Conservation (phyloP, 2,113 vertebrate species). For the Centropus unirufus region DNA sequence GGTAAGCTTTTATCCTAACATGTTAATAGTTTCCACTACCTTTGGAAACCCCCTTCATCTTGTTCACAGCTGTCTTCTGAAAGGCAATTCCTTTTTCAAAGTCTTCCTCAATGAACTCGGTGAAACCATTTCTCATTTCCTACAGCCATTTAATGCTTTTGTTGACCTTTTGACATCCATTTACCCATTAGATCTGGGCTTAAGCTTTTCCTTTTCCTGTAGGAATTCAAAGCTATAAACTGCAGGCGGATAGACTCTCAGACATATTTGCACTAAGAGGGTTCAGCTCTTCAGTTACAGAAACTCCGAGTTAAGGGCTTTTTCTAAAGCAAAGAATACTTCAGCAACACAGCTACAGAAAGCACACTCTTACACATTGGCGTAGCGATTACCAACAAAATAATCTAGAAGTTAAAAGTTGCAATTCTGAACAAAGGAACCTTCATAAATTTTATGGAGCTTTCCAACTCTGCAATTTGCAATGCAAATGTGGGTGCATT, state of each 20-base stretch:
- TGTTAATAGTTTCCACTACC: neutral
- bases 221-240: neutral
- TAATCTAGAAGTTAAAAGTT: neutral
- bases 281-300: neutral
- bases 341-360: neutral
- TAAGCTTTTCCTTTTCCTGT: neutral
- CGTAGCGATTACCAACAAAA: neutral
- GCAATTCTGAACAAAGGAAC: neutral
- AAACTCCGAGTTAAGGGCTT: neutral
- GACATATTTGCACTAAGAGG: neutral
- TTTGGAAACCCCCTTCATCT: neutral
- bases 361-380: neutral
- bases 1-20: neutral
- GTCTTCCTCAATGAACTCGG: neutral
- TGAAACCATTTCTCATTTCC: neutral
- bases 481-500: neutral
- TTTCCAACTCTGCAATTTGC: neutral
- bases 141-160: neutral
- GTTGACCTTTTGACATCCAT: neutral
- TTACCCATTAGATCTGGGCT: neutral
- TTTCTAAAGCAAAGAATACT: conserved; percentile 1
- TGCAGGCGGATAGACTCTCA: neutral
- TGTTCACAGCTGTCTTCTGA: neutral
- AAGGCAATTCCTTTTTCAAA: neutral
- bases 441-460: neutral